phyloP scores from a whole-genome alignment of 1,140 invertebrate species.

The Trichoplusia ni region DNA sequence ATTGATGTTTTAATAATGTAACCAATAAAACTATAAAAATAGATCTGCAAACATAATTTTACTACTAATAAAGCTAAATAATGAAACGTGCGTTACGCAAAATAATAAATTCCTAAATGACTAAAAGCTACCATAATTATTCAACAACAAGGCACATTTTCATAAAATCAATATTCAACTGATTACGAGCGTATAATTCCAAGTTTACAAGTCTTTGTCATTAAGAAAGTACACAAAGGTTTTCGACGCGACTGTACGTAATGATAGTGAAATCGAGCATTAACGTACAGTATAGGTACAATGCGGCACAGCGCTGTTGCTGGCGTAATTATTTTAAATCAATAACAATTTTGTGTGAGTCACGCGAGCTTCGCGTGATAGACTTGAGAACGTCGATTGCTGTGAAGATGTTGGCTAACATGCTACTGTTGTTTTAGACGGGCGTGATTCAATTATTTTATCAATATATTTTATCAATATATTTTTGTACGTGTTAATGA shows the following conservation, averaged over 20 bases:
- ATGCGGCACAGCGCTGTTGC: conserved; percentile 11
- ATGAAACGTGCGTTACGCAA: too few species aligned
- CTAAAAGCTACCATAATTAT: too few species aligned
- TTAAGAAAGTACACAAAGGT: conserved; percentile 4
- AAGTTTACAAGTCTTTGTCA: conserved; percentile 2
- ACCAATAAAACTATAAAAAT: too few species aligned
- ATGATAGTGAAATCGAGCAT: conserved; percentile 5
- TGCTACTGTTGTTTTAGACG: too few species aligned
- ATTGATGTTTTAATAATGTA: too few species aligned
- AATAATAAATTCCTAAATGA: too few species aligned
- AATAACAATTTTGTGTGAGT: conserved; percentile 43
- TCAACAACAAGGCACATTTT: too few species aligned
- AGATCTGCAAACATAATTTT: too few species aligned
- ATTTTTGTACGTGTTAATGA: too few species aligned
- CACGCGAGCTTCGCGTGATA: conserved; percentile 37
- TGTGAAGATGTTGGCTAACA: background rate
- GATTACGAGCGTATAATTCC: background rate
- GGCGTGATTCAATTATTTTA: too few species aligned
- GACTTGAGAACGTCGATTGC: background rate
- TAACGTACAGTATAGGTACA: background rate
- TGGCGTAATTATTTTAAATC: conserved; percentile 47
- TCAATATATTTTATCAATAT: too few species aligned
- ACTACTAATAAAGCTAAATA: too few species aligned
- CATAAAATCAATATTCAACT: background rate
- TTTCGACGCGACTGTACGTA: conserved; percentile 7